Evolutionary conservation across 2,888 invertebrate genomes (phyloP).

Genomic region (Zygothrica quintamaculata): DNA sequence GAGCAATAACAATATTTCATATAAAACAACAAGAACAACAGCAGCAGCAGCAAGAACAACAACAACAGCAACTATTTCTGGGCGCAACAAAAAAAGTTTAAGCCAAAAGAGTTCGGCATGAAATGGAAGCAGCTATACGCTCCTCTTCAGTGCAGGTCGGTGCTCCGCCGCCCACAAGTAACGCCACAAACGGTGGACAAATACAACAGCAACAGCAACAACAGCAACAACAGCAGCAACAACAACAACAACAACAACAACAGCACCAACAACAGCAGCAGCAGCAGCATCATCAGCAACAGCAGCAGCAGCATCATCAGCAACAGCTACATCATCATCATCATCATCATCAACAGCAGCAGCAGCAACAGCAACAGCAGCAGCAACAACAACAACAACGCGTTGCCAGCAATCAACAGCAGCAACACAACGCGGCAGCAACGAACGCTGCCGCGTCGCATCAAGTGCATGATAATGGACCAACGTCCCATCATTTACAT

Average conservation of each 20-base stretch:
- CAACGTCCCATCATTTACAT: slow-evolving; percentile 75
- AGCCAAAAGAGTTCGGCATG: slow-evolving; percentile 85
- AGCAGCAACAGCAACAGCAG: slow-evolving; percentile 58
- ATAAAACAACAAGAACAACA: slow-evolving; percentile 39
- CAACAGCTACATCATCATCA: slow-evolving; percentile 47
- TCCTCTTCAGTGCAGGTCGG: slow-evolving; percentile 85
- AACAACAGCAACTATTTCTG: slow-evolving; percentile 49
- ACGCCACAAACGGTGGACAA: slow-evolving; percentile 80
- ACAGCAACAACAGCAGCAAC: slow-evolving; percentile 59
- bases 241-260: slow-evolving; percentile 45
- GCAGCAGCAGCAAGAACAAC: slow-evolving; percentile 34
- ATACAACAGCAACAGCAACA: slow-evolving; percentile 78
- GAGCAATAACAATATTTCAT: slow-evolving; percentile 21
- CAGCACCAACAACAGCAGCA: slow-evolving; percentile 48
- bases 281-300: slow-evolving; percentile 54
- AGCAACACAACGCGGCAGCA: slow-evolving; percentile 61
- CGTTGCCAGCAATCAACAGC: slow-evolving; percentile 63
- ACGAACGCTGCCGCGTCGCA: slow-evolving; percentile 62
- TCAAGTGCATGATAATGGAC: slow-evolving; percentile 77
- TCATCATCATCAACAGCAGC: slow-evolving; percentile 53
- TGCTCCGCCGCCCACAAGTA: slow-evolving; percentile 84
- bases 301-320: slow-evolving; percentile 56
- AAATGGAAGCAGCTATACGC: slow-evolving; percentile 85
- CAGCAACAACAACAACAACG: slow-evolving; percentile 68
- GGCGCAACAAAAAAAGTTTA: slow-evolving; percentile 78